These are phyloP conservation scores for Asteroscopus sphinx DNA, from an alignment of 2,888 invertebrate genomes.

Conservation along the genomic window DNA sequence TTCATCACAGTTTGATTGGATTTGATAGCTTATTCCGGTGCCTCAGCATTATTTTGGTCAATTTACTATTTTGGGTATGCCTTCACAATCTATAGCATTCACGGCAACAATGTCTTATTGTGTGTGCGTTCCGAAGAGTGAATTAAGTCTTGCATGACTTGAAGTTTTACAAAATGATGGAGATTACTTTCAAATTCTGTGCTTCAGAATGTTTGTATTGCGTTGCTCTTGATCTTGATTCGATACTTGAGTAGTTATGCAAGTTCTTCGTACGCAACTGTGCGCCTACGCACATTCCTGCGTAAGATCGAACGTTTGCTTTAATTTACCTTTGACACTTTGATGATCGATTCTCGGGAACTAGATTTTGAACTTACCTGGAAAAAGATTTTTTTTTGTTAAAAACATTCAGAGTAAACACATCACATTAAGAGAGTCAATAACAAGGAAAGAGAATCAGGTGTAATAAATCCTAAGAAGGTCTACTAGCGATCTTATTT, in stretches of 20 bases:
- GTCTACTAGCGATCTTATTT: too few species aligned
- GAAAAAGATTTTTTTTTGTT: too few species aligned
- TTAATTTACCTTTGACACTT: slow-evolving; percentile 66
- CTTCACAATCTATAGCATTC: slow-evolving; percentile 33
- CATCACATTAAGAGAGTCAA: too few species aligned
- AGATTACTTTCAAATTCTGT: slow-evolving; percentile 56
- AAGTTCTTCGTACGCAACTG: slow-evolving; percentile 52
- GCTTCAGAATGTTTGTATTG: slow-evolving; percentile 44
- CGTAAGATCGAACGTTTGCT: slow-evolving; percentile 43
- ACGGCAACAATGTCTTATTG: slow-evolving; percentile 50
- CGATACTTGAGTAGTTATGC: slow-evolving; percentile 53
- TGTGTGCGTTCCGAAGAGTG: slow-evolving; percentile 43
- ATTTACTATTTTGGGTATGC: slow-evolving; percentile 36
- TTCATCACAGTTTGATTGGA: slow-evolving; percentile 26
- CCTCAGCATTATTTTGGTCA: slow-evolving; percentile 40
- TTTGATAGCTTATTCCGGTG: slow-evolving; percentile 31
- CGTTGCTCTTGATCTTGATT: slow-evolving; percentile 60
- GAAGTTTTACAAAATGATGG: slow-evolving; percentile 42
- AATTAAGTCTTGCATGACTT: slow-evolving; percentile 49
- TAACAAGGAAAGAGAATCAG: too few species aligned
- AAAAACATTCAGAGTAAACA: too few species aligned
- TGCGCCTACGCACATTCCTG: slow-evolving; percentile 71
- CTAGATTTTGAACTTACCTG: slow-evolving; percentile 67
- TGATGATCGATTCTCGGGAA: slow-evolving; percentile 29
- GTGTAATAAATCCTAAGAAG: too few species aligned